phyloP scores from a whole-genome alignment of 2,888 invertebrate species.

The Torymus texanus region DNA sequence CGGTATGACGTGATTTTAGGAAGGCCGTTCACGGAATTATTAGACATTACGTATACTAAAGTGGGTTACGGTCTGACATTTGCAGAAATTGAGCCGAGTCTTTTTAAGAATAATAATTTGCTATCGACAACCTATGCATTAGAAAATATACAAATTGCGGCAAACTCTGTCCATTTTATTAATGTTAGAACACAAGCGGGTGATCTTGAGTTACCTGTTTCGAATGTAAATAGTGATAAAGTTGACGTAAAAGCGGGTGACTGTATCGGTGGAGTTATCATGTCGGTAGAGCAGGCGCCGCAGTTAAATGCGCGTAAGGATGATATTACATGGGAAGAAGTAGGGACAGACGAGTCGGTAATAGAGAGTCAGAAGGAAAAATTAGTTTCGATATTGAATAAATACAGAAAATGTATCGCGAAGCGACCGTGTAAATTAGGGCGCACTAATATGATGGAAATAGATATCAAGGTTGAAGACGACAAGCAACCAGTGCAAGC shows the following conservation, averaged over 20 bases:
- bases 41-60: constrained; percentile 21
- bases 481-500: constrained; percentile 7
- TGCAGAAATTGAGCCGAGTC: constrained; percentile 1
- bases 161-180: constrained; percentile 31
- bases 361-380: constrained; percentile 39
- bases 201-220: constrained; percentile 3
- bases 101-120: not conserved
- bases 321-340: too few species aligned
- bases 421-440: constrained; percentile 34
- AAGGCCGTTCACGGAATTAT: constrained; percentile 47
- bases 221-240: not conserved
- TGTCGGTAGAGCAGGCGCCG: not conserved
- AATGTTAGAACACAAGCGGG: constrained; percentile 10
- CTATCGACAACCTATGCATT: not conserved
- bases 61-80: constrained; percentile 34
- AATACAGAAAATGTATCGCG: constrained; percentile 44
- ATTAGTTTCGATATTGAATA: constrained; percentile 39
- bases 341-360: constrained; percentile 2
- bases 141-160: constrained; percentile 6
- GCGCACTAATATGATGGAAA: constrained; percentile 32
- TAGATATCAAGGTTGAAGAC: constrained; percentile 41
- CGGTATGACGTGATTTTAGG: constrained; percentile 44
- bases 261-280: constrained; percentile 16
- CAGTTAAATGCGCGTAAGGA: not conserved
- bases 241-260: constrained; percentile 1